phyloP scores from a whole-genome alignment of 2,888 invertebrate genomes.

The Eilema griseolum region DNA sequence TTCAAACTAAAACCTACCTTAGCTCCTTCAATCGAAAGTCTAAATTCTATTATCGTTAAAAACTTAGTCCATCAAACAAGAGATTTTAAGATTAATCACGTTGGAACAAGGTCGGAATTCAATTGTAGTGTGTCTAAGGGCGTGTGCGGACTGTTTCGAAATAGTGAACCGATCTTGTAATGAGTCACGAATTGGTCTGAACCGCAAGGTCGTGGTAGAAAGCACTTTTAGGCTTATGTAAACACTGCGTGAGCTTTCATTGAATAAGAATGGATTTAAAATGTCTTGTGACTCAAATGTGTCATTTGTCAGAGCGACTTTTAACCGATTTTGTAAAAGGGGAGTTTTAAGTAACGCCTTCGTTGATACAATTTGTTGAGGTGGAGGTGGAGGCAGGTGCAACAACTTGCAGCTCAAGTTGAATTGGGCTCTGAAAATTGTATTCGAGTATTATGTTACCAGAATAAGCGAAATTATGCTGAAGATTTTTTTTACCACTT shows the following conservation, averaged over 20 bases:
- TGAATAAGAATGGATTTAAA: conserved; percentile 16
- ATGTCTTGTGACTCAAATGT: conserved; percentile 4
- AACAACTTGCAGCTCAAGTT: too few species aligned
- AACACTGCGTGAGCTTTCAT: conserved; percentile 47
- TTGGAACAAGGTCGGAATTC: conserved; percentile 52
- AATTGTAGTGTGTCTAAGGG: conserved; percentile 50
- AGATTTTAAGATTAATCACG: conserved; percentile 44
- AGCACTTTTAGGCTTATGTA: conserved; percentile 54
- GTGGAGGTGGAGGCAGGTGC: too few species aligned
- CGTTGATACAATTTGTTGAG: too few species aligned
- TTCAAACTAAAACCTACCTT: conserved; percentile 33
- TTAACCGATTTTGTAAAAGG: background rate
- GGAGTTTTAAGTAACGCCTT: too few species aligned
- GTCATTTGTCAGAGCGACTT: conserved; percentile 1
- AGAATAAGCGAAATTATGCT: too few species aligned
- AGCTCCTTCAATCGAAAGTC: conserved; percentile 22
- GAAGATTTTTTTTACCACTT: too few species aligned
- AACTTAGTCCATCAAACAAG: conserved; percentile 20
- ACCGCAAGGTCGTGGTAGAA: conserved; percentile 64
- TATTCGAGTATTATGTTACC: too few species aligned
- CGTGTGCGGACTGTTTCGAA: conserved; percentile 52
- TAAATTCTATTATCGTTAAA: conserved; percentile 25
- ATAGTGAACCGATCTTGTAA: conserved; percentile 37
- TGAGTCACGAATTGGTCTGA: conserved; percentile 56
- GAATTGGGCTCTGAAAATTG: too few species aligned